Conservation (phyloP, 2,113 vertebrate species). For the Excalfactoria chinensis region DNA sequence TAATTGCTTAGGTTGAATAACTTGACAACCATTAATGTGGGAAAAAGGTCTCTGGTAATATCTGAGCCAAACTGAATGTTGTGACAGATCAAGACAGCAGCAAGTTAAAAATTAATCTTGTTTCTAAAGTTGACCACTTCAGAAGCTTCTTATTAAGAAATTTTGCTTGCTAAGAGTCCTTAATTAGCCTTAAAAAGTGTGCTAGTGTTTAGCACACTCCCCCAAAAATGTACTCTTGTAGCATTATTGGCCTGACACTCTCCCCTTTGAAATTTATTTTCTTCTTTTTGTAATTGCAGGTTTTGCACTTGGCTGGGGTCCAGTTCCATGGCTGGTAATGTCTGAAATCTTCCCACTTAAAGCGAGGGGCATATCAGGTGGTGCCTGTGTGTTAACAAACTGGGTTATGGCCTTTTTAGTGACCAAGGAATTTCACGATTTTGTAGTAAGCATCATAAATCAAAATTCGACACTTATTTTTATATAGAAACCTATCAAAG, state of each 20-base stretch:
- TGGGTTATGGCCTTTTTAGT: constrained; percentile 88
- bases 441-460: constrained; percentile 80
- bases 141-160: neutral
- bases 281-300: constrained; percentile 71
- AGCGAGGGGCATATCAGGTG: constrained; percentile 81
- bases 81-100: neutral
- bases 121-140: neutral
- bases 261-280: neutral
- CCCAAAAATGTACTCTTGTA: neutral
- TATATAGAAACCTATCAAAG: neutral
- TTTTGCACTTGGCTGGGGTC: constrained; percentile 90
- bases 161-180: neutral
- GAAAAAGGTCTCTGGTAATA: neutral
- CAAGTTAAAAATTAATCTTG: neutral
- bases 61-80: neutral
- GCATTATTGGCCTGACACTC: neutral
- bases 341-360: constrained; percentile 89
- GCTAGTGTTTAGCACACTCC: neutral
- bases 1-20: neutral
- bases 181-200: neutral
- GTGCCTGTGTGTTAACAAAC: constrained; percentile 86
- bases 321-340: constrained; percentile 90
- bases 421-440: constrained; percentile 86
- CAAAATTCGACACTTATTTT: neutral
- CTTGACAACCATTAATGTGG: neutral